Conservation (phyloP, 2,797 vertebrate genomes). For the Pelodytes ibericus region DNA sequence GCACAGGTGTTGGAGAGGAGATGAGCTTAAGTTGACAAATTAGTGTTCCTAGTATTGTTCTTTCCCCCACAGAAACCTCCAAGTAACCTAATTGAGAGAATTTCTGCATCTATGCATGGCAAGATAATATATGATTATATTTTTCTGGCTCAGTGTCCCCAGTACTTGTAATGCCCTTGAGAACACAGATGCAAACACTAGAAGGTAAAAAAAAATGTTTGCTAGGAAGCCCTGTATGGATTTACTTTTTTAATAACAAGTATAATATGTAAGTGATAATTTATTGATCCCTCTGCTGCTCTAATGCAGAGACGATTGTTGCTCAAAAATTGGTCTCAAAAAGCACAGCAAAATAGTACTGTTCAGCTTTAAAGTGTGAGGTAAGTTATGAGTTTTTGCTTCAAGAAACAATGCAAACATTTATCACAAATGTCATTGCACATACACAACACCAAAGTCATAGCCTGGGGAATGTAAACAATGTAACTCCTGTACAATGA, state of each 20-base stretch:
- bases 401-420: background rate
- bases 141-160: constrained; percentile 41
- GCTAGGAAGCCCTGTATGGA: constrained; percentile 21
- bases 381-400: background rate
- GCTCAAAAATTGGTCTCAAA: background rate
- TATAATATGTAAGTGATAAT: background rate
- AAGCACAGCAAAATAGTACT: background rate
- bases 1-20: constrained; percentile 44
- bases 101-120: constrained; percentile 50
- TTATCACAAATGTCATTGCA: background rate
- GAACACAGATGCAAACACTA: constrained; percentile 53
- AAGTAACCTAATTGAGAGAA: constrained; percentile 48
- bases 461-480: background rate
- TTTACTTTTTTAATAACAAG: constrained; percentile 51
- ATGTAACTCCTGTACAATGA: background rate
- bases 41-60: constrained; percentile 28
- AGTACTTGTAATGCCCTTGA: constrained; percentile 48
- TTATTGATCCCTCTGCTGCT: constrained; percentile 25
- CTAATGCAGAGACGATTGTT: constrained; percentile 2
- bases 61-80: constrained; percentile 18
- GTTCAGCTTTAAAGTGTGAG: background rate
- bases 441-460: background rate
- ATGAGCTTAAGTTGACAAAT: constrained; percentile 41
- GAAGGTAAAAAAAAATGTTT: constrained; percentile 32
- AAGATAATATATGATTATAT: constrained; percentile 55